These are phyloP conservation scores for Tinamus guttatus DNA, from an alignment of 2,113 vertebrate species.

Conservation along the genomic window DNA sequence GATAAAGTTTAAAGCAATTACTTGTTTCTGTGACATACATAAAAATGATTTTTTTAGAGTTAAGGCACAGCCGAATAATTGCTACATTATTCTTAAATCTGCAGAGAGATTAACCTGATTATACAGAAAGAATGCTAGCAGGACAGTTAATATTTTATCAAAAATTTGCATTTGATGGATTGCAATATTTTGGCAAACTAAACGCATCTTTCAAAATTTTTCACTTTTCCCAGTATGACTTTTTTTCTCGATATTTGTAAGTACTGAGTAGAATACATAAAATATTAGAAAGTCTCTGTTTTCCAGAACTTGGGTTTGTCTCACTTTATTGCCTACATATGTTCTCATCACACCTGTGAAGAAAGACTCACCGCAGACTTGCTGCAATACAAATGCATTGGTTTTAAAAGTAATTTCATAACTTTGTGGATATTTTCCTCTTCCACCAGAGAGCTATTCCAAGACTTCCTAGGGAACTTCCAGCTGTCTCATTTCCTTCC, in stretches of 20 bases:
- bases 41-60: not conserved
- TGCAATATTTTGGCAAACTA: not conserved
- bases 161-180: not conserved
- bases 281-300: not conserved
- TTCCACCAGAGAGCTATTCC: not conserved
- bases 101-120: not conserved
- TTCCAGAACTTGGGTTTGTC: not conserved
- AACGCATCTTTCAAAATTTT: not conserved
- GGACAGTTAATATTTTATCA: not conserved
- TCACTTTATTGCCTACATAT: not conserved
- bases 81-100: constrained; percentile 3
- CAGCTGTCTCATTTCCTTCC: constrained; percentile 11
- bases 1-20: constrained; percentile 38
- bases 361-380: not conserved
- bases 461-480: not conserved
- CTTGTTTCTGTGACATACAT: constrained; percentile 6
- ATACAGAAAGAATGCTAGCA: not conserved
- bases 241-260: not conserved
- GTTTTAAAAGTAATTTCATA: not conserved
- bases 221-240: not conserved
- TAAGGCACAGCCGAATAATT: constrained; percentile 7
- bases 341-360: not conserved
- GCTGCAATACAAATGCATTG: not conserved
- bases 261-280: not conserved
- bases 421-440: not conserved